phyloP scores from a whole-genome alignment of 2,888 invertebrate genomes.

The Cremastobaeus sp. region DNA sequence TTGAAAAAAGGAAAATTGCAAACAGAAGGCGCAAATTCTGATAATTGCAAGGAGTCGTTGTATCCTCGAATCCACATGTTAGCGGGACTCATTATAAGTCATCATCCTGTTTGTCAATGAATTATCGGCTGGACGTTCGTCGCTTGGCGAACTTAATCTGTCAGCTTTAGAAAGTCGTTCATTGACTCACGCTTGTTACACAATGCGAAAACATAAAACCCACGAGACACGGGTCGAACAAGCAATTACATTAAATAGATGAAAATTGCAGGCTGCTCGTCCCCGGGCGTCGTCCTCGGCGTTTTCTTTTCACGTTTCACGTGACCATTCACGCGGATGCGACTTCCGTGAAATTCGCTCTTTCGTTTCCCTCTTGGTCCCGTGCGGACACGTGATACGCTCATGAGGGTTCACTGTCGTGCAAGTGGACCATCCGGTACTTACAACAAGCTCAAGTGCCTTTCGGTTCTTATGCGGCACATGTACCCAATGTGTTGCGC shows the following conservation, averaged over 20 bases:
- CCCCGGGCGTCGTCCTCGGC: conserved; percentile 11
- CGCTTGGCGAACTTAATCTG: conserved; percentile 43
- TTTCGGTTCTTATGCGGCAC: conserved; percentile 25
- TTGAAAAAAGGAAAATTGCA: too few relatives aligned
- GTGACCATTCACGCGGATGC: conserved; percentile 23
- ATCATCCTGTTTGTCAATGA: conserved; percentile 56
- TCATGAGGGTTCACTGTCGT: conserved; percentile 51
- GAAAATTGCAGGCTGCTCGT: conserved; percentile 32
- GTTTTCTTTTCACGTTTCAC: conserved; percentile 29
- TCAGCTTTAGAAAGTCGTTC: conserved; percentile 59
- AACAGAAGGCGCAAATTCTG: too few relatives aligned
- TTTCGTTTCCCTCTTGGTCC: conserved; percentile 45
- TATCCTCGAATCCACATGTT: conserved; percentile 30
- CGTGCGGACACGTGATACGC: conserved; percentile 37
- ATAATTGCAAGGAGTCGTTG: conserved; percentile 7
- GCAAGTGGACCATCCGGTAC: conserved; percentile 59
- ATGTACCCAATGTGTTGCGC: conserved; percentile 2
- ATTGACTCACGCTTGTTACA: conserved; percentile 57
- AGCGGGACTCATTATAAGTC: conserved; percentile 35
- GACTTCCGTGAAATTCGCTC: conserved; percentile 46
- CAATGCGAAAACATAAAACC: conserved; percentile 57
- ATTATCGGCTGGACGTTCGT: conserved; percentile 13
- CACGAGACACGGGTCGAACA: conserved; percentile 34
- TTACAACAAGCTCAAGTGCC: conserved; percentile 54
- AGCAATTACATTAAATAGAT: conserved; percentile 51